phyloP scores from a whole-genome alignment of 2,797 vertebrate genomes.

The Tragopan temminckii region DNA sequence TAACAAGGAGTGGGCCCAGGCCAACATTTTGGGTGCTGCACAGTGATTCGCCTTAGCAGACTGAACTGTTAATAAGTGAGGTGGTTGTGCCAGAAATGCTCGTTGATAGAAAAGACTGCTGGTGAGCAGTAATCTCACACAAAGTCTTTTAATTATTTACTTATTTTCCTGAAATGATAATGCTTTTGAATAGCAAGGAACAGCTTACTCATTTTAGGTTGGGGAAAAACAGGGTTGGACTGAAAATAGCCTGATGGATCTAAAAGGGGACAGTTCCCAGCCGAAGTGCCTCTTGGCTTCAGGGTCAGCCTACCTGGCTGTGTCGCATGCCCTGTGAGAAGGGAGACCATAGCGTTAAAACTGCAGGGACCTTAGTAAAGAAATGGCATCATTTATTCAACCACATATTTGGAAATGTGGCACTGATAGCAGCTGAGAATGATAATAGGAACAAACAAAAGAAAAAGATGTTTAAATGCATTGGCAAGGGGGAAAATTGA shows the following conservation, averaged over 20 bases:
- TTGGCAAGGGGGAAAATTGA: background rate
- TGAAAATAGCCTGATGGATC: background rate
- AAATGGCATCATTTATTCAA: background rate
- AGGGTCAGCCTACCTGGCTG: background rate
- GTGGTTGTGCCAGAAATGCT: background rate
- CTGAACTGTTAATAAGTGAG: background rate
- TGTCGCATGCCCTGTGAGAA: background rate
- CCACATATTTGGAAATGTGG: background rate
- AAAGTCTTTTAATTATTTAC: background rate
- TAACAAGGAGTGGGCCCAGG: background rate
- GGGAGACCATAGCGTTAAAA: background rate
- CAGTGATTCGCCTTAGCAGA: background rate
- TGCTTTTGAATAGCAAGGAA: background rate
- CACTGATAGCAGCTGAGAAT: background rate
- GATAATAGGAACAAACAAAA: fast-evolving
- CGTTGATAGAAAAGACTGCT: background rate
- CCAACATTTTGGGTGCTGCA: background rate
- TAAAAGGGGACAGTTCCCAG: background rate
- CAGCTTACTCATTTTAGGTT: background rate
- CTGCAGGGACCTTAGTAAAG: background rate
- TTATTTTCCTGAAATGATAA: background rate
- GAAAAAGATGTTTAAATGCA: background rate
- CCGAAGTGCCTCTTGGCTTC: background rate
- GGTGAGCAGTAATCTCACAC: background rate
- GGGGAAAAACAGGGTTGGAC: background rate